Evolutionary conservation across 2,888 invertebrate species (phyloP), one percentile per base, ranked within the genome.

Genomic region (Octonoba sinensis): DNA sequence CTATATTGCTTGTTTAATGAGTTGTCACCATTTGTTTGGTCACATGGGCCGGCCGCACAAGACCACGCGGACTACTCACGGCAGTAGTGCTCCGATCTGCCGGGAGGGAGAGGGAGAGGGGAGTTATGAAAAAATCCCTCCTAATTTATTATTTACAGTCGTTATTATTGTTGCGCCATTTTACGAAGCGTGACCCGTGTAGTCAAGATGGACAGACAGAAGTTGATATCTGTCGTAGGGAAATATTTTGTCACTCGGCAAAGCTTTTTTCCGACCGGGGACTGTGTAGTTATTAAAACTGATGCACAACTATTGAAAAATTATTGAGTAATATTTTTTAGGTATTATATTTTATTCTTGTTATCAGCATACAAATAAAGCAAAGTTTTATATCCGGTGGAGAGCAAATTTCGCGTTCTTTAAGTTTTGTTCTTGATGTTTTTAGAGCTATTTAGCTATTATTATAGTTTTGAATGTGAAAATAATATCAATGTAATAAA

Each of bases 21-120:
- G 73, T 81, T 81, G 73, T 81, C 79, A 73, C 73, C 73, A 81
- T 81, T 81, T 73, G 79, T 73, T 81, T 62, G 73, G 73, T 81
- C 73, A 69, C 79, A 79, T 79, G 67, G 72, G 44, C 22, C 54
- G 36, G 59, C 46, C 78, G 67, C 72, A 66, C 60, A 62, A 56
- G 62, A 24, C 64, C 64, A 64, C 22, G 64, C n/a, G 13, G 59
- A 75, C 72, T 72, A 72, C 72, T 79, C 72, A 67, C 65, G 72
- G 47, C 72, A 60, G 44, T 8, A 36, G 36, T 46, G 20, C 51
- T 51, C 54, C 69, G 20, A 8, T 47, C 18, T 24, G 44, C 13
- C 11, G 18, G 51, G n/a, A 11, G 36, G 49, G 54, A n/a, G 12
- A 62, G 27, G 51, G 27, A 44, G 57, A 36, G 59, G 77, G 59